A percentile compares a stretch with the other conserved stretches of the same genome.
These are phyloP conservation scores for Heliconius himera DNA, from an alignment of 1,140 invertebrate genomes.

Conservation along the genomic window DNA sequence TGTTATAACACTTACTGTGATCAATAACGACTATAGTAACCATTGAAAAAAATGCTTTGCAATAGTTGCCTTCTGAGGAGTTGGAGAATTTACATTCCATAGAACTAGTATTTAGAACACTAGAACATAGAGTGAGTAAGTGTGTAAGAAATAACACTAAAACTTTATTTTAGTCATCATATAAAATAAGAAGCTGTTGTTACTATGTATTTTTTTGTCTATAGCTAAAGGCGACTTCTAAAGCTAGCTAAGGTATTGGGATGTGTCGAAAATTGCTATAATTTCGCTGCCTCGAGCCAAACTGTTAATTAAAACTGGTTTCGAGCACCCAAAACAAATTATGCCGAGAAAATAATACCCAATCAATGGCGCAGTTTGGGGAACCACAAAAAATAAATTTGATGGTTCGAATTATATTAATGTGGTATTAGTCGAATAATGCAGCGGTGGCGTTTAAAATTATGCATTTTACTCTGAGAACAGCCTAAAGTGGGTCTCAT, in stretches of 20 bases:
- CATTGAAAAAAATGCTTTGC: not conserved
- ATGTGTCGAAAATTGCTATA: not conserved
- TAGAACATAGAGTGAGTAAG: no score
- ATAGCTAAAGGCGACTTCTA: not conserved
- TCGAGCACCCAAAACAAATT: not conserved
- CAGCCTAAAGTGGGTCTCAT: conserved; percentile 43
- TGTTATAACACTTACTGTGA: not conserved
- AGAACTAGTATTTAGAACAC: no score
- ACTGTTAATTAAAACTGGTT: not conserved
- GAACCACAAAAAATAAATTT: conserved; percentile 30
- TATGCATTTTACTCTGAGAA: conserved; percentile 45
- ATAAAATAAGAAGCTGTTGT: no score
- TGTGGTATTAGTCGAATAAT: conserved; percentile 35
- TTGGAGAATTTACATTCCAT: no score
- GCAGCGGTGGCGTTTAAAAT: conserved; percentile 29
- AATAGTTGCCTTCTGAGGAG: not conserved
- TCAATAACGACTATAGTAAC: not conserved
- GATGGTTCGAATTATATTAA: conserved; percentile 27
- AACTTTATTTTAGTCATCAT: no score
- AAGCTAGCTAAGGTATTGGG: not conserved
- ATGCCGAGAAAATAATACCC: not conserved
- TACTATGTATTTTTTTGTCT: not conserved
- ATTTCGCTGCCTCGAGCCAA: not conserved
- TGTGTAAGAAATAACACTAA: no score
- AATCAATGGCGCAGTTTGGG: not conserved